A percentile compares a stretch with the other conserved stretches of the same genome.
Conservation (phyloP, 2,888 invertebrate species). For the Gymnoscelis rufifasciata region DNA sequence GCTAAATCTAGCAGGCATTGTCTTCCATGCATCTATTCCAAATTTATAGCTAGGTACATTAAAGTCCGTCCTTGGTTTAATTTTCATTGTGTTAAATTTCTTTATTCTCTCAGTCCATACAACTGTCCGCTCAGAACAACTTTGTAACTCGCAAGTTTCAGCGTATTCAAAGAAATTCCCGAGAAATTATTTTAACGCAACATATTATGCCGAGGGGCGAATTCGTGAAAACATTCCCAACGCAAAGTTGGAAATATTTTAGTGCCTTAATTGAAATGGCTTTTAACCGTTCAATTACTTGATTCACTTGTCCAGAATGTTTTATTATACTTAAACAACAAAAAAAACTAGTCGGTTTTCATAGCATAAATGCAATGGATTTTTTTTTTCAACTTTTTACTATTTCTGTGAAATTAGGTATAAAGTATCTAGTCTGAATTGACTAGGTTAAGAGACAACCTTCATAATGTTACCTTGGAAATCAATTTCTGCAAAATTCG, state of each 20-base stretch:
- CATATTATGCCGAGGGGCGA: background rate
- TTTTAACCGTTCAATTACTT: background rate
- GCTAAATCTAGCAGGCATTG: too few species aligned
- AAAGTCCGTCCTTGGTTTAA: too few species aligned
- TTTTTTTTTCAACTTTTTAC: too few species aligned
- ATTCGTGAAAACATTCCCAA: background rate
- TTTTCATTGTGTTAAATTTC: background rate
- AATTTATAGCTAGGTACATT: too few species aligned
- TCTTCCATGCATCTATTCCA: too few species aligned
- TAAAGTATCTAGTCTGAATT: too few species aligned
- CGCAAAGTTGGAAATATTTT: background rate
- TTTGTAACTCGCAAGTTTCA: background rate
- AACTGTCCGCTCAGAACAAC: background rate
- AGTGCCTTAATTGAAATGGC: background rate
- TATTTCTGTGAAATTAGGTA: too few species aligned
- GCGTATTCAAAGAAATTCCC: background rate
- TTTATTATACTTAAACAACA: too few species aligned
- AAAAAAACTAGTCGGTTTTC: too few species aligned
- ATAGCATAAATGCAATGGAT: too few species aligned
- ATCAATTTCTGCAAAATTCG: slow-evolving; percentile 17
- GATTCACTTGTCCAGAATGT: too few species aligned
- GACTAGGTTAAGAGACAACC: slow-evolving; percentile 11
- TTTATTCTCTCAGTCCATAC: background rate
- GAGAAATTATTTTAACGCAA: background rate
- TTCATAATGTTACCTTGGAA: slow-evolving; percentile 20